Evolutionary conservation across 2,113 vertebrate species (phyloP).

Genomic region (Bubo scandiacus): DNA sequence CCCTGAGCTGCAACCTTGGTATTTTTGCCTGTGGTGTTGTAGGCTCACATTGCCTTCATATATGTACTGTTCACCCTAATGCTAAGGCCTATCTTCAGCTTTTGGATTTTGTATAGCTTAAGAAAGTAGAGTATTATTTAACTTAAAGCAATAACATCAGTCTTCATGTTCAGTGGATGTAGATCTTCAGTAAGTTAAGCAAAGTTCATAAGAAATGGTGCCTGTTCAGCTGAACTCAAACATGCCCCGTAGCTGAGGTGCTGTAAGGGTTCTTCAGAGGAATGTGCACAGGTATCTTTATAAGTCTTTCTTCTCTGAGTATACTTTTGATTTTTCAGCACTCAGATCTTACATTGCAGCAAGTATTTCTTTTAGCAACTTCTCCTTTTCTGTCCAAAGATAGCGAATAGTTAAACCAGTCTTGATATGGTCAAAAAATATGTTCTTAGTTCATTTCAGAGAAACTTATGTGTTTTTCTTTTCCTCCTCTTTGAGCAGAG

Average conservation of each 20-base stretch:
- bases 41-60: background rate
- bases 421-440: background rate
- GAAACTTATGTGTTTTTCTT: background rate
- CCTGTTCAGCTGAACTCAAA: background rate
- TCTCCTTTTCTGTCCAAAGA: background rate
- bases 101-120: background rate
- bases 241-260: rapidly evolving
- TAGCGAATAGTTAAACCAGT: background rate
- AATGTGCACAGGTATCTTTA: background rate
- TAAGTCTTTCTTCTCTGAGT: background rate
- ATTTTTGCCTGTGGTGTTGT: background rate
- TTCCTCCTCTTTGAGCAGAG: background rate
- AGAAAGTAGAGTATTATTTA: background rate
- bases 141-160: background rate
- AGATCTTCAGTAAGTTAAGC: background rate
- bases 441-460: background rate
- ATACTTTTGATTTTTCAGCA: background rate
- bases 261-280: background rate
- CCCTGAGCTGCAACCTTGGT: background rate
- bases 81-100: background rate
- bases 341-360: background rate
- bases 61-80: background rate
- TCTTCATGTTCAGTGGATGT: background rate
- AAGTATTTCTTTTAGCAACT: background rate
- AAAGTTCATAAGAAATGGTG: background rate